phyloP scores from a whole-genome alignment of 2,797 vertebrate genomes.

The Mergus octosetaceus region DNA sequence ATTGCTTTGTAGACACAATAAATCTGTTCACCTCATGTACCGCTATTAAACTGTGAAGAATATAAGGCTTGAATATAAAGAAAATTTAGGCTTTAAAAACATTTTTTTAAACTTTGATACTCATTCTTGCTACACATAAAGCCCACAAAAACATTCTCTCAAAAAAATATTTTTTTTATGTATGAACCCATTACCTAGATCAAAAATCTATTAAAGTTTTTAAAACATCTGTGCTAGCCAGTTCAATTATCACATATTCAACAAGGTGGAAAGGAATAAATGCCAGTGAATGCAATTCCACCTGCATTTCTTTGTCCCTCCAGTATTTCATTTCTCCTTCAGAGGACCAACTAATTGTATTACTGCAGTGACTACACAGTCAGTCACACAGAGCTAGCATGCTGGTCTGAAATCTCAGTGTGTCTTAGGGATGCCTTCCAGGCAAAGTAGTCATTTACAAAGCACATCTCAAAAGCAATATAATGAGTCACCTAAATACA shows the following conservation, averaged over 20 bases:
- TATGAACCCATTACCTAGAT: neutral
- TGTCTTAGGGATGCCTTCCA: neutral
- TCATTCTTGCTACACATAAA: neutral
- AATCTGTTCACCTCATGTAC: neutral
- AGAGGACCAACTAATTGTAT: neutral
- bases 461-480: neutral
- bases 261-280: neutral
- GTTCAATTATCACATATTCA: neutral
- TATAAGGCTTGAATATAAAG: neutral
- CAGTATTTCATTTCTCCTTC: neutral
- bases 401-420: neutral
- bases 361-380: neutral
- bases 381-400: neutral
- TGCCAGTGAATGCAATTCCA: neutral
- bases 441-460: conserved; percentile 10
- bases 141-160: neutral
- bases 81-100: neutral
- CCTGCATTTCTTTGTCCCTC: neutral
- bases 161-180: neutral
- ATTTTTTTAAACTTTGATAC: neutral
- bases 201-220: neutral
- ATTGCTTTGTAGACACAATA: neutral
- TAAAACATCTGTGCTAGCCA: neutral
- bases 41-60: neutral
- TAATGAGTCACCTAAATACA: conserved; percentile 3